Percentiles rank a stretch among this genome's conserved stretches.
Conservation (phyloP, 2,113 vertebrate species). For the Myiagra hebetior region DNA sequence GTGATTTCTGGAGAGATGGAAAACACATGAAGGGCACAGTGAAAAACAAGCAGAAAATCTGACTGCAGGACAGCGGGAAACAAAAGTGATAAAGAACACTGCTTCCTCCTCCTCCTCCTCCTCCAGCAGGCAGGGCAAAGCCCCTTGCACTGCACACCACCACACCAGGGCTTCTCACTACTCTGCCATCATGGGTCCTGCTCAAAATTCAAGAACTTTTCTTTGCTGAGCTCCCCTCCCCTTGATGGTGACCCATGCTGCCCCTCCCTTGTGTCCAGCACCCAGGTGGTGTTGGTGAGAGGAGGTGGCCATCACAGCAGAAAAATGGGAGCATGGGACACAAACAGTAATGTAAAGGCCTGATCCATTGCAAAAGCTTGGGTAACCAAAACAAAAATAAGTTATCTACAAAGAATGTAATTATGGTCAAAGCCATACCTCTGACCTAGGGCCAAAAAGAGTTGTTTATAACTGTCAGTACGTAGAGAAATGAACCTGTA, state of each 20-base stretch:
- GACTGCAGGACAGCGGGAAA: neutral
- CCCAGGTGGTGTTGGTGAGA: neutral
- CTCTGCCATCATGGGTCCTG: fast-evolving
- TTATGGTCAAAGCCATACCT: slow-evolving; percentile 47
- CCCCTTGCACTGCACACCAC: neutral
- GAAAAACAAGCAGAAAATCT: slow-evolving; percentile 52
- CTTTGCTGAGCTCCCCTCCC: neutral
- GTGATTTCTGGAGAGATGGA: slow-evolving; percentile 55
- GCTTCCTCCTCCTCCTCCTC: neutral
- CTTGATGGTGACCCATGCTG: neutral
- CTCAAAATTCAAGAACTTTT: neutral
- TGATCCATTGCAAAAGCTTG: neutral
- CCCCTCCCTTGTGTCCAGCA: neutral
- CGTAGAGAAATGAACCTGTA: slow-evolving; percentile 3
- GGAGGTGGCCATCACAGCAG: neutral
- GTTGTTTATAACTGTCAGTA: slow-evolving; percentile 44
- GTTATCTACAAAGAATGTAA: slow-evolving; percentile 35
- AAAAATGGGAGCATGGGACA: neutral
- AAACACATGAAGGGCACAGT: slow-evolving; percentile 54
- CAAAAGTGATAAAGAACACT: neutral
- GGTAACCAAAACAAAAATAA: slow-evolving; percentile 30
- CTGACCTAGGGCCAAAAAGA: neutral
- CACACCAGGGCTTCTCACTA: neutral
- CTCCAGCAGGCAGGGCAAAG: neutral
- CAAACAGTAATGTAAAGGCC: neutral